Evolutionary conservation across 2,797 vertebrate species (phyloP).

Genomic region (Danio choprae): DNA sequence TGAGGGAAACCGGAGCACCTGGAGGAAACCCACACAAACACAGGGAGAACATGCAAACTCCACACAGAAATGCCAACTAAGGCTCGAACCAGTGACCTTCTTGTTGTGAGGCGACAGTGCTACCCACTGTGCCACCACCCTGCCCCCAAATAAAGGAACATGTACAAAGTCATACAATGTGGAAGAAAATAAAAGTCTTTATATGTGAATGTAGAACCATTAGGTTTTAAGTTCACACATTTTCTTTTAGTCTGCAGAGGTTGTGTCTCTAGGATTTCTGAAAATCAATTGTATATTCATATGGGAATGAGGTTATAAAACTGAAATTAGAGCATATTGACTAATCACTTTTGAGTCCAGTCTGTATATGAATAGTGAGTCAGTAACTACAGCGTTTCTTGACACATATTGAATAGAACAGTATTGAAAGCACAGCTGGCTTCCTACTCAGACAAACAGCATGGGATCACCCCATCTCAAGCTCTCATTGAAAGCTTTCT

Average conservation of each 20-base stretch:
- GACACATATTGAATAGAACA: conserved; percentile 11
- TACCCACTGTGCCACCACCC: no score
- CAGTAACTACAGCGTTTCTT: conserved; percentile 70
- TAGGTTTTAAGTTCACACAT: conserved; percentile 1
- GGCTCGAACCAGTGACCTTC: no score
- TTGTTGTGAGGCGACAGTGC: no score
- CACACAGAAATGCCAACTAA: no score
- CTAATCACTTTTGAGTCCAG: conserved; percentile 63
- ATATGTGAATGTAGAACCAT: not conserved
- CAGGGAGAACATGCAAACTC: no score
- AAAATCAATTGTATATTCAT: conserved; percentile 77
- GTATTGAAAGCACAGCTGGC: conserved; percentile 12
- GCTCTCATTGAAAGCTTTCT: conserved; percentile 9
- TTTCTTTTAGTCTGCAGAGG: not conserved
- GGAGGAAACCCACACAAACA: no score
- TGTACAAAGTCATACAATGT: not conserved
- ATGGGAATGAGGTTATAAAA: conserved; percentile 77
- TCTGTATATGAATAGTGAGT: conserved; percentile 65
- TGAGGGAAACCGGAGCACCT: no score
- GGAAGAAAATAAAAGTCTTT: not conserved
- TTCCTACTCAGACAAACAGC: not conserved
- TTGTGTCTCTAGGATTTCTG: not conserved
- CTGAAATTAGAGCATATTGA: conserved; percentile 77
- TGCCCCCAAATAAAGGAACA: no score
- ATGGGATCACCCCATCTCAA: not conserved